Percentiles rank a stretch among this genome's conserved stretches.
phyloP scores from a whole-genome alignment of 1,140 invertebrate species.

The Palaemon carinicauda region DNA sequence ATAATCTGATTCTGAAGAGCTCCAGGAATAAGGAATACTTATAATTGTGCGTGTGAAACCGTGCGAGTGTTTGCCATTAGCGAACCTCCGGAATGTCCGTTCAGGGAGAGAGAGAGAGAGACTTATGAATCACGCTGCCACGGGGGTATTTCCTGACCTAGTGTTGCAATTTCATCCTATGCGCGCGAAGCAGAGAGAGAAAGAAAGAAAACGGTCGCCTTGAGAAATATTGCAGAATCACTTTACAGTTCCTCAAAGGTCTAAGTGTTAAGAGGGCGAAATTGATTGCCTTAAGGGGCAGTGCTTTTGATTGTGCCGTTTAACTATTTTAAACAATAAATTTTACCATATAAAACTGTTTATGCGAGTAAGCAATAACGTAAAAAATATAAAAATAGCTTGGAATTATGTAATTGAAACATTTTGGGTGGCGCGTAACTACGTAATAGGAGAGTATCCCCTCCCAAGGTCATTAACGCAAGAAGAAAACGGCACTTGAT shows the following conservation, averaged over 20 bases:
- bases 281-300: background rate
- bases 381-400: too few species aligned
- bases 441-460: background rate
- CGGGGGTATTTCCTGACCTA: constrained; percentile 3
- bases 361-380: too few species aligned
- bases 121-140: background rate
- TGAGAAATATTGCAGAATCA: too few species aligned
- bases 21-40: too few species aligned
- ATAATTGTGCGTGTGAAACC: too few species aligned
- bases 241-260: too few species aligned
- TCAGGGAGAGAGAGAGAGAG: background rate
- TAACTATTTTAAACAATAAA: background rate
- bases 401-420: too few species aligned
- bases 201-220: too few species aligned
- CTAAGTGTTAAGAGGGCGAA: too few species aligned
- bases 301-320: background rate
- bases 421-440: background rate
- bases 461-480: background rate
- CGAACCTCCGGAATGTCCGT: background rate
- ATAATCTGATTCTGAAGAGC: too few species aligned
- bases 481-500: background rate
- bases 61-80: background rate
- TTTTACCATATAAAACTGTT: too few species aligned
- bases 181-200: too few species aligned
- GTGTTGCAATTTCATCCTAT: background rate